Evolutionary conservation across 2,888 invertebrate genomes (phyloP), one percentile per base, ranked within the genome.

Genomic region (Neoaliturus tenellus): DNA sequence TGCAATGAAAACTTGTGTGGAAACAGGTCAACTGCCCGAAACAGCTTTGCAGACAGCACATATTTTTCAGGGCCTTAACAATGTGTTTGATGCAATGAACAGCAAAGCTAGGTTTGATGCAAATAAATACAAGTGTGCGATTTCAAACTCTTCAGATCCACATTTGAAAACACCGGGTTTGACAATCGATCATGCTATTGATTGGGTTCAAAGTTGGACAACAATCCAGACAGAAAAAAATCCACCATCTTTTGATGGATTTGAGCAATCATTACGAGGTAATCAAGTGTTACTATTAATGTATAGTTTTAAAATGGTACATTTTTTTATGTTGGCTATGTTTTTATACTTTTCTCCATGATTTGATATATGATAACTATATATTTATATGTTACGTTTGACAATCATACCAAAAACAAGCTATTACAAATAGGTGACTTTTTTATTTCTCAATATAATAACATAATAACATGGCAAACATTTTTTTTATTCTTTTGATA

Each of bases 171-270:
- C 23, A 1, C 31, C 80, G n/a, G n/a, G n/a, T n/a, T n/a, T n/a
- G n/a, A n/a, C n/a, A n/a, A n/a, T n/a, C n/a, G n/a, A n/a, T 8
- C 78, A 55, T 86, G 5, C 86, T 86, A 28, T 78, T 1, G 23
- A 78, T 23, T 78, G 78, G 78, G 48, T 44, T 3, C 39, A 48
- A n/a, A 23, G 20, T 20, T 78, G 44, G 48, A 78, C 20, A 44
- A 17, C n/a, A n/a, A 51, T 4, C 4, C 8, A 51, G 4, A 4
- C n/a, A 10, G 10, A 6, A 10, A 51, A 78, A 23, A 23, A 31
- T 44, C 78, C 78, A 78, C 78, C 78, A 0, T 78, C 48, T n/a
- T 20, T 78, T 25, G 78, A 41, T 12, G 41, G 78, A 39, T 4
- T 48, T 1, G 78, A 44, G 4, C 78, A 78, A 0, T n/a, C n/a